These are phyloP conservation scores for Heliconius sara DNA, from an alignment of 2,888 invertebrate species.

Conservation along the genomic window DNA sequence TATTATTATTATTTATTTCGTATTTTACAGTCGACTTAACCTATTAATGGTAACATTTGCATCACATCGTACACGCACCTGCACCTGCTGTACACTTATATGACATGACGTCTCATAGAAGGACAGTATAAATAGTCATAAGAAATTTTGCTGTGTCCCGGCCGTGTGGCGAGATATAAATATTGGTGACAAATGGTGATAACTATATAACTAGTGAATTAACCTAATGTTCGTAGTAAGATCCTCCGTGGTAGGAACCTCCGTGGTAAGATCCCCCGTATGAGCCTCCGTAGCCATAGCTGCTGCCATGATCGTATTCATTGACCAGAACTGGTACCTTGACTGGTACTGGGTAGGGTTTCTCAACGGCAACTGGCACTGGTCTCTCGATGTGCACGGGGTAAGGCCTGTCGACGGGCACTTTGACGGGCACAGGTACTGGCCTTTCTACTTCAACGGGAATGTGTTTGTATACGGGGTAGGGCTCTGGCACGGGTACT, in stretches of 20 bases:
- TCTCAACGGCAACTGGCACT: slow-evolving; percentile 80
- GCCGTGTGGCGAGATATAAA: slow-evolving; percentile 72
- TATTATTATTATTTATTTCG: slow-evolving; percentile 69
- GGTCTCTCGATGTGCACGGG: slow-evolving; percentile 83
- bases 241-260: slow-evolving; percentile 55
- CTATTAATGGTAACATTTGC: slow-evolving; percentile 79
- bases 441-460: slow-evolving; percentile 85
- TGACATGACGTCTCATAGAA: slow-evolving; percentile 72
- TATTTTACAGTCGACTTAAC: slow-evolving; percentile 77
- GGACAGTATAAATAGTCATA: slow-evolving; percentile 77
- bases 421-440: slow-evolving; percentile 86
- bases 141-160: slow-evolving; percentile 70
- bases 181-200: slow-evolving; percentile 62
- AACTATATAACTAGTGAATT: slow-evolving; percentile 61
- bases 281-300: slow-evolving; percentile 58
- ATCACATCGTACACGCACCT: slow-evolving; percentile 77
- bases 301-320: slow-evolving; percentile 55
- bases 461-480: slow-evolving; percentile 87
- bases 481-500: slow-evolving; percentile 84
- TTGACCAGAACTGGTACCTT: slow-evolving; percentile 76
- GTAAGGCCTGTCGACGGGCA: slow-evolving; percentile 87
- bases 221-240: slow-evolving; percentile 70
- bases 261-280: slow-evolving; percentile 48
- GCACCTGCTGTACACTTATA: slow-evolving; percentile 68
- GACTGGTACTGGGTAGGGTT: slow-evolving; percentile 83